Evolutionary conservation across 2,888 invertebrate species (phyloP), one percentile per base, ranked within the genome.

Genomic region (Escarpia spicata): DNA sequence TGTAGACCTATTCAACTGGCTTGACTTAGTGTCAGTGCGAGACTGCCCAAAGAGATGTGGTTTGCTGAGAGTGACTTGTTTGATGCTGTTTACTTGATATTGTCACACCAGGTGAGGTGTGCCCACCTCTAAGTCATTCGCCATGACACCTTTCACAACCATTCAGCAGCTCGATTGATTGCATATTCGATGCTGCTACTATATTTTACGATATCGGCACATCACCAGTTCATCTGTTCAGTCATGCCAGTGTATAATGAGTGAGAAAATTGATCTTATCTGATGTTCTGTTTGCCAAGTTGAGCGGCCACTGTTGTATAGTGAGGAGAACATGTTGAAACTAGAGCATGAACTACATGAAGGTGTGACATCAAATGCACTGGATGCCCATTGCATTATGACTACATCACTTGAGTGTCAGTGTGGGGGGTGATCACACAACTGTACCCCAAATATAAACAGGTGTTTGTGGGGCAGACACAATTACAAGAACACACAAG

Each of bases 71-170:
- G 75, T 75, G 75, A 75, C 26, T 75, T 75, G 26, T 75, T 75
- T 75, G 75, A 75, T 75, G 75, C 75, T 75, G 75, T 75, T 75
- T 75, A 75, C 75, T 75, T 26, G 26, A 75, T 75, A 75, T 75
- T 75, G 75, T 75, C 19, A 19, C 2, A n/a, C n/a, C 26, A 75
- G n/a, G 19, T 75, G 26, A 75, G 75, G 75, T n/a, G 75, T 8
- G 75, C 75, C 19, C 19, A 75, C 15, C 75, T 75, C 6, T 75
- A 75, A 26, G 75, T n/a, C n/a, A 75, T 19, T 26, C 6, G 75
- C 19, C 26, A 75, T n/a, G n/a, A 75, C 75, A 75, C 75, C 75
- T 6, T 75, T 75, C n/a, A n/a, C 75, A 75, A 75, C 19, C 19
- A 75, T 75, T 75, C 75, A 75, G 19, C 75, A 6, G n/a, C n/a